These are phyloP conservation scores for Dunckerocampus dactyliophorus DNA, from an alignment of 2,113 vertebrate species.

Conservation along the genomic window DNA sequence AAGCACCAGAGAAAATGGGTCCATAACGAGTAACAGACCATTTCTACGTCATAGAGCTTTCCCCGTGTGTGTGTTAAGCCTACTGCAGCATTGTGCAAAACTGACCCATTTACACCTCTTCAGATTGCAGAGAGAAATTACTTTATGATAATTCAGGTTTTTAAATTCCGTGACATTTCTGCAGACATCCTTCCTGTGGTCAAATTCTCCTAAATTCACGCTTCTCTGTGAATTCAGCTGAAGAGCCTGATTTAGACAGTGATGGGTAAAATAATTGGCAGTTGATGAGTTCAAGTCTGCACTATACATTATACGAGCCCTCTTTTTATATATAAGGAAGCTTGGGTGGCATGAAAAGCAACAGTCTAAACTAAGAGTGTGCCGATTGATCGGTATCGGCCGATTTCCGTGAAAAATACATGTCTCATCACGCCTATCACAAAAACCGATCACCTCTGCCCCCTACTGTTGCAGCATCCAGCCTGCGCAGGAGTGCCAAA, in stretches of 20 bases:
- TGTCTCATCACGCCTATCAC: too few species aligned
- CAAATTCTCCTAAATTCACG: background rate
- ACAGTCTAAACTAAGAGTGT: too few species aligned
- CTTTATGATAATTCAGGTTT: slow-evolving; percentile 8
- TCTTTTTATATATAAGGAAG: slow-evolving; percentile 27
- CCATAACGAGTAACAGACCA: slow-evolving; percentile 44
- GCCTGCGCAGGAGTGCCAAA: too few species aligned
- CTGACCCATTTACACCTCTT: slow-evolving; percentile 14
- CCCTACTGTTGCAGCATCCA: too few species aligned
- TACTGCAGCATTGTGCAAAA: slow-evolving; percentile 29
- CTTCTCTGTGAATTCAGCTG: too few species aligned
- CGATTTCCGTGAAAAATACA: too few species aligned
- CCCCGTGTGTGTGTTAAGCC: slow-evolving; percentile 17
- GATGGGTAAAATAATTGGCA: too few species aligned
- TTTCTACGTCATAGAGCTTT: slow-evolving; percentile 30
- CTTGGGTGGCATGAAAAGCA: slow-evolving; percentile 26
- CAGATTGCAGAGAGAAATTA: slow-evolving; percentile 2
- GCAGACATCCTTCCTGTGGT: too few species aligned
- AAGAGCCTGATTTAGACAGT: too few species aligned
- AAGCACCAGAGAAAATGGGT: slow-evolving; percentile 6
- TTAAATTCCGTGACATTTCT: slow-evolving; percentile 11
- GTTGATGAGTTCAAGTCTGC: too few species aligned
- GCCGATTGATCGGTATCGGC: too few species aligned
- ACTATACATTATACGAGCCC: background rate
- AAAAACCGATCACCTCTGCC: too few species aligned